Base-by-base conservation (phyloP, 1,140 invertebrate genomes). In the Cyclargus thomasi region DNA sequence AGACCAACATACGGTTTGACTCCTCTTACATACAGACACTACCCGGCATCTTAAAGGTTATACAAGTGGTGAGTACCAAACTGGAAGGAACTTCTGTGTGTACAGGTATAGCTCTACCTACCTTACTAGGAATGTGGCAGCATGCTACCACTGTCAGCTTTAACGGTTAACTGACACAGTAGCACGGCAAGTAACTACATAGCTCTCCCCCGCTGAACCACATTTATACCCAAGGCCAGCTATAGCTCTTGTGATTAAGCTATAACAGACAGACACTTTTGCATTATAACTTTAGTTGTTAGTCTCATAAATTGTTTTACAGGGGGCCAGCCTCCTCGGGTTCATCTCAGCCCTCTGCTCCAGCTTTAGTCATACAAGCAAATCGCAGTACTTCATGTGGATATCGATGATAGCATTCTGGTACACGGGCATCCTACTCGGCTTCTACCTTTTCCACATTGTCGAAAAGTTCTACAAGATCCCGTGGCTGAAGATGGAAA, bases 401-500 rank as follows among this genome's bases (percentile, higher is more conserved):
- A 95, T 97, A 0, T 92, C 96, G 0, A 96, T 96, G 92, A 93
- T 93, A 21, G 97, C 95, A n/a, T 95, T 98, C 78, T 96, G 96
- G 93, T 94, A 96, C 69, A 97, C 95, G 0, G 93, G 94, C 14
- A 94, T 97, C 57, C 86, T 97, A 16, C 92, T 97, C 17, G 92
- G 94, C 0, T 92, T 97, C 66, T 97, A 97, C 86, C 79, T 97
- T 64, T 96, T 97, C 81, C 96, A 98, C 80, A 92, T 97, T 11
- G 92, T 97, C 69, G 95, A 97, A 80, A 96, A 95, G 82, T 94
- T 96, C 76, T 95, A 95, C 81, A 95, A 93, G 83, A 95, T 98
- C 67, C 97, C 96, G 0, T 98, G 97, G 97, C 80, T 96, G 21
- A 95, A 95, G 84, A 94, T 97, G 77, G 97, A 97, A 91, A 93